Evolutionary conservation across 2,888 invertebrate genomes (phyloP), one percentile per base, ranked within the genome.

Genomic region (Parelbella ahira): DNA sequence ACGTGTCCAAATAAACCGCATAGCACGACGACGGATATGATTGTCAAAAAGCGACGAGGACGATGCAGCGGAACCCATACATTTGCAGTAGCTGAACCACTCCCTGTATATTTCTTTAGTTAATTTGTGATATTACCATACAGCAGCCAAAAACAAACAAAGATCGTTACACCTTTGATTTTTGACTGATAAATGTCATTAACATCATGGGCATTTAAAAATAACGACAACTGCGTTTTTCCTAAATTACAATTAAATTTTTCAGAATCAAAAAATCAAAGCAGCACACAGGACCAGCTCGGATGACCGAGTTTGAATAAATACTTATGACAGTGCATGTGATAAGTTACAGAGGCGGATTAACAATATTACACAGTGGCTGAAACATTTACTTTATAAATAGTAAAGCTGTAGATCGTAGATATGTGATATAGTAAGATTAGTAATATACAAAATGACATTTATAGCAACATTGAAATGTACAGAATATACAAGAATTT

Each of bases 1-100:
- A 79, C 67, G 77, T 77, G 78, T 82, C 70, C 61, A 72, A 73
- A 70, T 60, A 59, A 65, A 64, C 60, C 62, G 55, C 52, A 54
- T 48, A 57, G 48, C 54, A 52, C 53, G 56, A 56, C 55, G 49
- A 50, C 50, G 34, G 45, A 61, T 28, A 42, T 28, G 25, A 32
- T 27, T 53, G 47, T 55, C 47, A 52, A 37, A 50, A 60, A 54
- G 58, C 58, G 50, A 34, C 34, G 36, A 4, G 21, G 42, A 36
- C 23, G 15, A 41, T 20, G 25, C 33, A 32, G 20, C 39, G 19
- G 18, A 39, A 24, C 39, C 11, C 23, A 39, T 20, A 33, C 24
- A 8, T 41, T 8, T 29, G 23, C 18, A 33, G 25, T 20, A 12
- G 11, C 38, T 24, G 25, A 20, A 33, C 9, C 13, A 23, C 10